A percentile compares a stretch with the other conserved stretches of the same genome.
Evolutionary conservation across 2,888 invertebrate genomes (phyloP).

Genomic region (Archaeoteleia sp.): DNA sequence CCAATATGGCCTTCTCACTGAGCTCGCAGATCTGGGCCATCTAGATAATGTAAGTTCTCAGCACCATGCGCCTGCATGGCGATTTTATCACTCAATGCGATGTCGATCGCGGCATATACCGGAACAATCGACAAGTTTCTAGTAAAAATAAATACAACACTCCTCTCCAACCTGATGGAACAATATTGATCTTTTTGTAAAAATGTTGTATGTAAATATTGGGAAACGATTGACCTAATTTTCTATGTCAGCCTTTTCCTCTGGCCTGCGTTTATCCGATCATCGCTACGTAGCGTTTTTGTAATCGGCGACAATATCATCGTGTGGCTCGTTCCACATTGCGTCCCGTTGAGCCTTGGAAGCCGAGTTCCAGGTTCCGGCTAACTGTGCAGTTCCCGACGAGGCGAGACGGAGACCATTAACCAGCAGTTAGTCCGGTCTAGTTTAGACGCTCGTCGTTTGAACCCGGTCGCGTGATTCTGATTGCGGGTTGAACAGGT

Average conservation of each 20-base stretch:
- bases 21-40: slow-evolving; percentile 40
- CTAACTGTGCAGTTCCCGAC: slow-evolving; percentile 56
- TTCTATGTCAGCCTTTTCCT: too few relatives aligned
- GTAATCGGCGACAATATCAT: slow-evolving; percentile 29
- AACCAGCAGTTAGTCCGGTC: slow-evolving; percentile 55
- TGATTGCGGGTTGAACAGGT: slow-evolving; percentile 64
- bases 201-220: too few relatives aligned
- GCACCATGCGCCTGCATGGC: slow-evolving; percentile 21
- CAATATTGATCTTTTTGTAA: neutral
- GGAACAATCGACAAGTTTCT: slow-evolving; percentile 18
- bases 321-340: slow-evolving; percentile 41
- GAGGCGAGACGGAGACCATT: slow-evolving; percentile 47
- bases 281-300: slow-evolving; percentile 9
- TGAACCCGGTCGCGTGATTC: slow-evolving; percentile 59
- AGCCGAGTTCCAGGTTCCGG: slow-evolving; percentile 61
- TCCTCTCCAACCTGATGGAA: neutral
- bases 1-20: slow-evolving; percentile 35
- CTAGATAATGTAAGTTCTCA: slow-evolving; percentile 31
- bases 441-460: slow-evolving; percentile 56
- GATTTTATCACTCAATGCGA: slow-evolving; percentile 44
- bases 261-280: neutral
- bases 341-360: slow-evolving; percentile 60
- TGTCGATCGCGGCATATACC: slow-evolving; percentile 38
- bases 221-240: too few relatives aligned
- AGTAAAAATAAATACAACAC: neutral